These are phyloP conservation scores for Ptiloglossa arizonensis DNA, from an alignment of 1,140 invertebrate genomes.

Conservation along the genomic window DNA sequence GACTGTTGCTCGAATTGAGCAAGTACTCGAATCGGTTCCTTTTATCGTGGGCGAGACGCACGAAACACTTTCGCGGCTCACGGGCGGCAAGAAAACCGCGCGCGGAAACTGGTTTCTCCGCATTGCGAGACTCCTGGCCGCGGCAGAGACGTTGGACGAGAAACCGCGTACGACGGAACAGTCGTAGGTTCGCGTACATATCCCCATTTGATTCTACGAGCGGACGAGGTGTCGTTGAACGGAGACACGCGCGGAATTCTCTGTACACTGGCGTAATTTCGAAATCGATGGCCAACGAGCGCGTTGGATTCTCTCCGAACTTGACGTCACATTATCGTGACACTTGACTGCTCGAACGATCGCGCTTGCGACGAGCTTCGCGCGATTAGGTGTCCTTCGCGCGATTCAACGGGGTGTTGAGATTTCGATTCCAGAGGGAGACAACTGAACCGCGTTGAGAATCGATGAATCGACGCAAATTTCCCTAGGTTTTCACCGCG, in stretches of 20 bases:
- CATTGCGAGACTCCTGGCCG: neutral
- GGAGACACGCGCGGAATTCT: too few species aligned
- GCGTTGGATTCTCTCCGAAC: neutral
- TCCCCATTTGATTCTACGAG: slow-evolving; percentile 19
- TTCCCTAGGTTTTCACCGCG: too few species aligned
- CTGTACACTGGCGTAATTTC: neutral
- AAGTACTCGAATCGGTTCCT: slow-evolving; percentile 33
- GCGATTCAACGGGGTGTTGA: neutral
- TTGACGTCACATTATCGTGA: slow-evolving; percentile 2
- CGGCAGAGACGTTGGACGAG: neutral
- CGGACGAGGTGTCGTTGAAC: neutral
- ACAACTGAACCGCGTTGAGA: neutral
- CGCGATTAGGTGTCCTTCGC: neutral
- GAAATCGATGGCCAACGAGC: neutral
- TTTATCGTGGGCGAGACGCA: slow-evolving; percentile 35
- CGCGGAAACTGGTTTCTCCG: neutral
- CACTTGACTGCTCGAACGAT: slow-evolving; percentile 7
- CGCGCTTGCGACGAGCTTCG: neutral
- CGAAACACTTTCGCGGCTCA: neutral
- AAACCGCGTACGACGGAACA: neutral
- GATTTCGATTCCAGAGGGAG: neutral
- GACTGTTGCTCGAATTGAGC: slow-evolving; percentile 60
- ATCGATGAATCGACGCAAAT: slow-evolving; percentile 12
- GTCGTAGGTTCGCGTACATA: slow-evolving; percentile 38
- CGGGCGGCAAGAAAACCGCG: neutral